Evolutionary conservation across 2,113 vertebrate genomes (phyloP), one percentile per base, ranked within the genome.

Genomic region (Struthio camelus): DNA sequence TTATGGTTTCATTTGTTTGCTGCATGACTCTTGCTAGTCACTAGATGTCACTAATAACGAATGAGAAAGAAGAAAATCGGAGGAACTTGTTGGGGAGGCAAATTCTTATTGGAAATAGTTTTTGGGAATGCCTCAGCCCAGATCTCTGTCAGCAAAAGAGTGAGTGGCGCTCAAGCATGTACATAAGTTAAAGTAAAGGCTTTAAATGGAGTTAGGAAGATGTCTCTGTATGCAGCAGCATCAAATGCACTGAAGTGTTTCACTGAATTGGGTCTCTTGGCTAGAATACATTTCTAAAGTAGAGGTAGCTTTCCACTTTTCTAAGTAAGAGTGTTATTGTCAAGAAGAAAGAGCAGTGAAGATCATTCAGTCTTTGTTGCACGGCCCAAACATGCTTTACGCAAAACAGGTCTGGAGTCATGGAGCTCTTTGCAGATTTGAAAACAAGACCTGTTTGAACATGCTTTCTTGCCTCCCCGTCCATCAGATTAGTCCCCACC

Each of bases 21-120:
- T 93, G 93, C 91, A 69, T 66, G 87, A 24, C 50, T 93, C 66
- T 36, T 30, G 19, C 51, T 48, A 75, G 91, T 81, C 94, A 94
- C 93, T 96, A 96, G 96, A 87, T 94, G 93, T 96, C 94, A 96
- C 75, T 85, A 85, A 96, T 53, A 93, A 94, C 44, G 87, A 96
- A 73, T 66, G 46, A 85, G 92, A 95, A 90, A 56, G 54, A 62
- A 30, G 59, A 69, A 73, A 75, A 34, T 7, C 3, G 0, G 19
- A 14, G 27, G 38, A 71, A 23, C 5, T 42, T 75, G 50, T 38
- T 44, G 46, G 28, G 56, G 38, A 89, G 56, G 51, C 11, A 71
- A 79, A 84, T 56, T 54, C 18, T 30, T 42, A 7, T 5, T 19
- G 44, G 40, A 19, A 30, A 13, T 7, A 53, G 17, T 14, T 10